Evolutionary conservation across 2,888 invertebrate genomes (phyloP), one percentile per base, ranked within the genome.

Genomic region (Cataglyphis livida): DNA sequence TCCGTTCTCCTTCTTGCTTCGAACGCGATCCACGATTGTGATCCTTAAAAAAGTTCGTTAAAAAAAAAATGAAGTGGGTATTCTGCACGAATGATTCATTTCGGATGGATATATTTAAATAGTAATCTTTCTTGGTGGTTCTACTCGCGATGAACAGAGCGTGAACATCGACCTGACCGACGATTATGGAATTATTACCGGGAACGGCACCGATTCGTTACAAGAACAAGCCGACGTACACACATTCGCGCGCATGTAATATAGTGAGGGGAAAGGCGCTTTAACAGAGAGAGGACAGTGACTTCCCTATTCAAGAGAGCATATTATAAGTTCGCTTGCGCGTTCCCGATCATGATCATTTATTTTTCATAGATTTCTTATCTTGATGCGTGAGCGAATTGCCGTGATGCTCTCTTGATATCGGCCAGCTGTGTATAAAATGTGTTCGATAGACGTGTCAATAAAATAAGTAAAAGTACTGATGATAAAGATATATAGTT

Each of bases 131-230:
- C 79, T 82, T 73, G 85, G 71, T 89, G 89, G 87, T 89, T 90
- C 32, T 32, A 0, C 32, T 32, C 74, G 84, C 73, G 84, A 84
- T 87, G 92, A 92, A 90, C 90, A 92, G 89, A 92, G 92, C 92
- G 88, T 91, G 88, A 92, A 92, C 87, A 85, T 85, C 85, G 84
- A 87, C 85, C 85, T 84, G 86, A 88, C 87, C 86, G 88, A 89
- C 87, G 82, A 83, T 82, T 83, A 85, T 83, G 61, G 76, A 86
- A 85, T 87, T 85, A 89, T 89, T 89, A 85, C 84, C 71, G 65
- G 65, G 68, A 68, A 70, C 81, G 70, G 73, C 81, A 78, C 61
- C 61, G 62, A 87, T 82, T 32, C 68, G 54, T 75, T 66, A 32
- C 65, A 35, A 41, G 48, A 65, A 21, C 64, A 54, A 44, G 3